These are phyloP conservation scores for Chelonoidis abingdonii DNA, from an alignment of 2,113 vertebrate species.

Conservation along the genomic window DNA sequence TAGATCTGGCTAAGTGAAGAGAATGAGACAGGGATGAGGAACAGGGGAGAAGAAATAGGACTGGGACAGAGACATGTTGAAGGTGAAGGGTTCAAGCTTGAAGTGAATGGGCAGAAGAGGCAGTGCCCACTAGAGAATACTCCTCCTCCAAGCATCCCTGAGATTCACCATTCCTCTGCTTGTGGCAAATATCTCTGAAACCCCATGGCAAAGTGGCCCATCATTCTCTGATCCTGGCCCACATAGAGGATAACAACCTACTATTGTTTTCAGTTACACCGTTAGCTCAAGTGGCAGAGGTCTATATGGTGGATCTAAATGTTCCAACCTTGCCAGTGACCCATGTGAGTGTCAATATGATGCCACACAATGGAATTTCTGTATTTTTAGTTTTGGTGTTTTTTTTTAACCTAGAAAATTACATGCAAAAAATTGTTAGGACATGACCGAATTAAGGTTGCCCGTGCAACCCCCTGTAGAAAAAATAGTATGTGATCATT, in stretches of 20 bases:
- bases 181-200: background rate
- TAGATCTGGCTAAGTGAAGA: background rate
- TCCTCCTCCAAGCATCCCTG: rapidly evolving
- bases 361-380: background rate
- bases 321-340: background rate
- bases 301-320: background rate
- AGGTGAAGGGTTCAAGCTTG: background rate
- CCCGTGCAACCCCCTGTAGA: background rate
- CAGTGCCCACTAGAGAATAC: rapidly evolving
- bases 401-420: background rate
- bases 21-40: background rate
- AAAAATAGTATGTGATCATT: rapidly evolving
- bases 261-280: too few relatives aligned
- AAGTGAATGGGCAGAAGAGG: background rate
- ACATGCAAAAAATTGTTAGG: background rate
- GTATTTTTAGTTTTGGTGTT: background rate
- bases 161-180: background rate
- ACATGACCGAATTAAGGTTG: background rate
- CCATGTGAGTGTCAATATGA: background rate
- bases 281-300: background rate
- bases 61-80: background rate
- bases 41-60: background rate
- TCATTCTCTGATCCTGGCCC: background rate
- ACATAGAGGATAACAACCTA: rapidly evolving
- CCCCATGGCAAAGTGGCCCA: rapidly evolving